A percentile compares a stretch with the other conserved stretches of the same genome.
Conservation (phyloP, 2,797 vertebrate species). For the Hozukius guyotensis region DNA sequence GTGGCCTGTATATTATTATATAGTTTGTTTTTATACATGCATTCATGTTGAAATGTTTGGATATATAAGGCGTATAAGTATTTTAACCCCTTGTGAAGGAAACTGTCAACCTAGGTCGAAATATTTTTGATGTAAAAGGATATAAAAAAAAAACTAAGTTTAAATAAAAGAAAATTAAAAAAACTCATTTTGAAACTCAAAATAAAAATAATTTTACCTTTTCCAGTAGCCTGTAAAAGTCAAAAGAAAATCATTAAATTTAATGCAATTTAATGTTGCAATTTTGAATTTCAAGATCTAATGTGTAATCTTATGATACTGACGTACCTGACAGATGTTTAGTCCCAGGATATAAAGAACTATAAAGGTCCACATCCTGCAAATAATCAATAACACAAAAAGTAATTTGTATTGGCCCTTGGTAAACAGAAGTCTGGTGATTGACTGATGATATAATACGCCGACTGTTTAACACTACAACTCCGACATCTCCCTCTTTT, state of each 20-base stretch:
- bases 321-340: constrained; percentile 55
- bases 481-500: too few species aligned
- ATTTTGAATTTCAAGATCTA: neutral
- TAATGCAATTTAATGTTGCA: neutral
- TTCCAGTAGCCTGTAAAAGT: constrained; percentile 22
- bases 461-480: neutral
- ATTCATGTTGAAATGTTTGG: too few species aligned
- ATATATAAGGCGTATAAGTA: too few species aligned
- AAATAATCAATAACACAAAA: neutral
- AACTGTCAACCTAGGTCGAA: too few species aligned
- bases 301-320: neutral
- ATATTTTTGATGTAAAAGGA: too few species aligned
- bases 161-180: neutral
- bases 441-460: neutral
- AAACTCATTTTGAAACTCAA: neutral
- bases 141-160: too few species aligned
- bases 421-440: neutral
- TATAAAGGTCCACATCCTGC: constrained; percentile 59
- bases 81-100: too few species aligned
- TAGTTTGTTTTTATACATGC: too few species aligned
- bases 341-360: constrained; percentile 51
- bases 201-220: constrained; percentile 20
- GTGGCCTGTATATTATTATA: too few species aligned
- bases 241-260: neutral
- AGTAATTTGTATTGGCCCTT: neutral